These are phyloP conservation scores for Stenolophus ochropezus DNA, from an alignment of 2,888 invertebrate genomes.

Conservation along the genomic window DNA sequence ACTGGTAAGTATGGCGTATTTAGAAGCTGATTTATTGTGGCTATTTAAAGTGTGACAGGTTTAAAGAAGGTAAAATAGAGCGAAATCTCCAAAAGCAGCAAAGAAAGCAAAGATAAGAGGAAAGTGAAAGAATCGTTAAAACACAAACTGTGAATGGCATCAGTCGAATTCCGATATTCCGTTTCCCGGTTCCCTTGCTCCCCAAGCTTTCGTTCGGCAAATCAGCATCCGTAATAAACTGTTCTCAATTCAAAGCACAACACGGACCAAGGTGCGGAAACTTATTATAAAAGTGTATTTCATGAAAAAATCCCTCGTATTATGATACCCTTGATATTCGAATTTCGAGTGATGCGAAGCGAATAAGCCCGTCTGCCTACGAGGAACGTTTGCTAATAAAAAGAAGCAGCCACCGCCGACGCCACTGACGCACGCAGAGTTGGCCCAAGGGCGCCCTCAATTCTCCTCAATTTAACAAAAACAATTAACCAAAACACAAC, in stretches of 20 bases:
- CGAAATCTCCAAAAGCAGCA: constrained; percentile 7
- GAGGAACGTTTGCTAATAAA: constrained; percentile 53
- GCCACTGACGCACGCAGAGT: not conserved
- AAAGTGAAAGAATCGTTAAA: constrained; percentile 55
- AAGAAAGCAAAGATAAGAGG: constrained; percentile 45
- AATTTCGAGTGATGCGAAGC: constrained; percentile 55
- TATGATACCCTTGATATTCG: constrained; percentile 59
- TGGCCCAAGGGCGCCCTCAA: not conserved
- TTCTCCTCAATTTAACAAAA: no score
- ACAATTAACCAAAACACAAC: no score
- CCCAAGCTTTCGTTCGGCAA: constrained; percentile 3
- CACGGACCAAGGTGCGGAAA: constrained; percentile 54
- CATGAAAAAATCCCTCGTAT: constrained; percentile 55
- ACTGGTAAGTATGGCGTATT: not conserved
- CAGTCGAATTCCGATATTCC: constrained; percentile 49
- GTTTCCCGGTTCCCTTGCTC: constrained; percentile 1
- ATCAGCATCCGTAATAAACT: constrained; percentile 59
- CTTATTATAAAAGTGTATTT: constrained; percentile 58
- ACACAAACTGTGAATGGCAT: constrained; percentile 51
- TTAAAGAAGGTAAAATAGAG: constrained; percentile 24
- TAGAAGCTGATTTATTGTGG: not conserved
- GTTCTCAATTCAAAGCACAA: constrained; percentile 57
- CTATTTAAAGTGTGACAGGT: constrained; percentile 11
- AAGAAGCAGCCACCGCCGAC: constrained; percentile 11
- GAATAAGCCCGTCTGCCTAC: constrained; percentile 51